Evolutionary conservation across 2,113 vertebrate species (phyloP).

Genomic region (Taurulus bubalis): DNA sequence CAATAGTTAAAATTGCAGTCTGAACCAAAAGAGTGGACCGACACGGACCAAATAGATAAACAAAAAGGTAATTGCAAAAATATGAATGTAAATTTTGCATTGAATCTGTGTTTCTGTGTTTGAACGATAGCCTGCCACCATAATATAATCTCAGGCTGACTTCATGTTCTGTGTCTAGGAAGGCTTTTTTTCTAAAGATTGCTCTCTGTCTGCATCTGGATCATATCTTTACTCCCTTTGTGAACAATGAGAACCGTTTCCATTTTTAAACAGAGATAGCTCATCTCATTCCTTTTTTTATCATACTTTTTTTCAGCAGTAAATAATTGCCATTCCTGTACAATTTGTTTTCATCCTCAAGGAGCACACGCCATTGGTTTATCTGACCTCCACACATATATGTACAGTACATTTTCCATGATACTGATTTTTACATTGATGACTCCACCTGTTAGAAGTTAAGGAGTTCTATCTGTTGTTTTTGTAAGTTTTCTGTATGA

Average conservation of each 20-base stretch:
- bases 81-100: not conserved
- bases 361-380: conserved; percentile 28
- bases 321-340: not conserved
- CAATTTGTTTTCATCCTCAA: not conserved
- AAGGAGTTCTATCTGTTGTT: conserved; percentile 53
- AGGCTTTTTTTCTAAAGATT: not conserved
- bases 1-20: not conserved
- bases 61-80: not conserved
- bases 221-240: conserved; percentile 44
- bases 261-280: conserved; percentile 41
- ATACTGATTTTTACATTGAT: conserved; percentile 20
- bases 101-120: not conserved
- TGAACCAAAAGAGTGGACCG: not conserved
- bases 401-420: conserved; percentile 32
- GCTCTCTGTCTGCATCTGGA: conserved; percentile 57
- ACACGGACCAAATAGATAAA: not conserved
- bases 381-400: conserved; percentile 9
- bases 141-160: conserved; percentile 13
- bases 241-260: conserved; percentile 36
- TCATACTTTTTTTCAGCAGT: not conserved
- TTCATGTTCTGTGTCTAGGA: conserved; percentile 6
- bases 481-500: conserved; percentile 45
- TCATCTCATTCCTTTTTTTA: conserved; percentile 18
- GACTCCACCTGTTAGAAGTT: conserved; percentile 64
- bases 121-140: not conserved